phyloP scores from a whole-genome alignment of 2,113 vertebrate species.

The Channa maculata region DNA sequence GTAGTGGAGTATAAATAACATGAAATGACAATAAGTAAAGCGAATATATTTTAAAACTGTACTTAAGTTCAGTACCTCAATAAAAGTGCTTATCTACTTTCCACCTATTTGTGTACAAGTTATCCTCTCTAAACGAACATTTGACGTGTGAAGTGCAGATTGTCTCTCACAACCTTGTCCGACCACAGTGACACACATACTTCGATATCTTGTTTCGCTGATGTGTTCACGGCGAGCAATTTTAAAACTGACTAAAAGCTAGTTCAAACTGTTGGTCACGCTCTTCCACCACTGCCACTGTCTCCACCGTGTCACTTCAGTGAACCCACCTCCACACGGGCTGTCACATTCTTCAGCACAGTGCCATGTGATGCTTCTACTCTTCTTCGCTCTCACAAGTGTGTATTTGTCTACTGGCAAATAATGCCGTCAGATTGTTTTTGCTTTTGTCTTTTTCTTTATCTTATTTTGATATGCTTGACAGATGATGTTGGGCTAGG shows the following conservation, averaged over 20 bases:
- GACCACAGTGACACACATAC: not conserved
- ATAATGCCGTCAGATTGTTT: slow-evolving; percentile 36
- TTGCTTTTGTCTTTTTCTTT: slow-evolving; percentile 28
- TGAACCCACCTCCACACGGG: slow-evolving; percentile 26
- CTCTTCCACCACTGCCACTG: slow-evolving; percentile 9
- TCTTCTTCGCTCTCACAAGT: slow-evolving; percentile 22
- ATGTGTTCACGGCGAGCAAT: slow-evolving; percentile 2
- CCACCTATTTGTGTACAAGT: too few relatives aligned
- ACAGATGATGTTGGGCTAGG: slow-evolving; percentile 64
- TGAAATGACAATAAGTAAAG: too few relatives aligned
- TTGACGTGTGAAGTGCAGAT: too few relatives aligned
- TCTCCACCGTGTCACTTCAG: slow-evolving; percentile 33
- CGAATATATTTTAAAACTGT: too few relatives aligned
- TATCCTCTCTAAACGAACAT: too few relatives aligned
- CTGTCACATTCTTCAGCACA: slow-evolving; percentile 47
- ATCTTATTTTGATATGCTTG: slow-evolving; percentile 66
- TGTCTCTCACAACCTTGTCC: not conserved
- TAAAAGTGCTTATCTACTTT: too few relatives aligned
- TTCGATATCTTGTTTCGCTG: not conserved
- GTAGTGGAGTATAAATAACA: too few relatives aligned
- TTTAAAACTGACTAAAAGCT: slow-evolving; percentile 8
- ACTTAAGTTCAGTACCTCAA: too few relatives aligned
- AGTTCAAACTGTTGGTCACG: slow-evolving; percentile 15
- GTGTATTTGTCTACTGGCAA: slow-evolving; percentile 39
- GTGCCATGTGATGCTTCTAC: slow-evolving; percentile 42